A percentile compares a stretch with the other conserved stretches of the same genome.
Conservation (phyloP, 1,140 invertebrate species). For the Coenobita brevimanus region DNA sequence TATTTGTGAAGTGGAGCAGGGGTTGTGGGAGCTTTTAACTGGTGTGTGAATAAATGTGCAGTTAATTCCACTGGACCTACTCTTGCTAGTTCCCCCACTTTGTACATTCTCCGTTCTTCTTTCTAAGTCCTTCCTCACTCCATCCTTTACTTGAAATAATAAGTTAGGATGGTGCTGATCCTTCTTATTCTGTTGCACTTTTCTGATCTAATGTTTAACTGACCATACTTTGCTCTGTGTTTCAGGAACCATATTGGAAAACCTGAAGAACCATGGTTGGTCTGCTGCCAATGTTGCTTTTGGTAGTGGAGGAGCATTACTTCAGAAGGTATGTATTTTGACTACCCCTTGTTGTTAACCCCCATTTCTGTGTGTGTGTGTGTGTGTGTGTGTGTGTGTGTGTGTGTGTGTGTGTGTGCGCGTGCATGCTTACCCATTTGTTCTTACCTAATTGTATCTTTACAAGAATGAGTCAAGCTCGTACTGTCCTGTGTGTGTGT, state of each 20-base stretch:
- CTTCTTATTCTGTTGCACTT: background rate
- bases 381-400: background rate
- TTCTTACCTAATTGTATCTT: too few species aligned
- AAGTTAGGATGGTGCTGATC: background rate
- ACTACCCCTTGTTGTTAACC: background rate
- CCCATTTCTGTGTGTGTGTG: background rate
- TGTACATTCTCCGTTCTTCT: too few species aligned
- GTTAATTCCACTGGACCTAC: too few species aligned
- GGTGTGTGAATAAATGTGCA: too few species aligned
- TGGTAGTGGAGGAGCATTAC: constrained; percentile 76
- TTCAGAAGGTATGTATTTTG: constrained; percentile 72
- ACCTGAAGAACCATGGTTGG: constrained; percentile 72
- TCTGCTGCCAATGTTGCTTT: constrained; percentile 75
- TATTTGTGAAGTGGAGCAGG: too few species aligned
- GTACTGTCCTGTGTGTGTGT: too few species aligned
- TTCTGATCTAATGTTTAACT: background rate
- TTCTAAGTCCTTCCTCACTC: too few species aligned
- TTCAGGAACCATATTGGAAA: constrained; percentile 68
- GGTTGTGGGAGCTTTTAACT: too few species aligned
- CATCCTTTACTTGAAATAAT: background rate
- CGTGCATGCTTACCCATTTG: too few species aligned
- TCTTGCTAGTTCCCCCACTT: too few species aligned
- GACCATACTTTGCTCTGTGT: background rate
- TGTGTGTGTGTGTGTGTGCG: background rate
- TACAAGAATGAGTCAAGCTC: too few species aligned